These are phyloP conservation scores for Apostichopus japonicus DNA, from an alignment of 35 echinoderm and acorn worm species.

Conservation along the genomic window DNA sequence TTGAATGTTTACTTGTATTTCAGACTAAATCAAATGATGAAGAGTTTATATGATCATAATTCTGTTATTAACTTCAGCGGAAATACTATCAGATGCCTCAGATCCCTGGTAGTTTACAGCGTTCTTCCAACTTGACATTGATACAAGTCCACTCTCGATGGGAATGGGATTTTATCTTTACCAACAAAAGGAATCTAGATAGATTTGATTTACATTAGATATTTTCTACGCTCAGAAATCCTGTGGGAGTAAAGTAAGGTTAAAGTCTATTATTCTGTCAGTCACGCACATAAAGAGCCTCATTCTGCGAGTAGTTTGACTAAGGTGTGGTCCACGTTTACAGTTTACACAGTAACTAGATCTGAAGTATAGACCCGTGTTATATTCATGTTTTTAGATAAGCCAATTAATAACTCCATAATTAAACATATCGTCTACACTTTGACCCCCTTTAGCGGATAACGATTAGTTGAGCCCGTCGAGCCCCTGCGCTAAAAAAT, in stretches of 20 bases:
- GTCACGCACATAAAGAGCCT: too few species aligned
- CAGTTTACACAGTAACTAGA: neutral
- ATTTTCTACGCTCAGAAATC: neutral
- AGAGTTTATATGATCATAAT: too few species aligned
- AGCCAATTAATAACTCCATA: neutral
- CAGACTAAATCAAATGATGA: too few species aligned
- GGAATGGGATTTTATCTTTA: neutral
- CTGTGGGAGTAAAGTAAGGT: neutral
- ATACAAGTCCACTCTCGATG: too few species aligned
- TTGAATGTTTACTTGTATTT: too few species aligned
- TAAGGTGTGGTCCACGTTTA: neutral
- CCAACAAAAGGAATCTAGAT: neutral
- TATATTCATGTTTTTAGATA: neutral
- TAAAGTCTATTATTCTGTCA: neutral
- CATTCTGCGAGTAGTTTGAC: neutral
- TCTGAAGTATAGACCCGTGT: neutral
- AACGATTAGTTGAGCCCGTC: too few species aligned
- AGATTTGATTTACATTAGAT: neutral
- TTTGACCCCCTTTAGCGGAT: neutral
- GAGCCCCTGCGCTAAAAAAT: neutral
- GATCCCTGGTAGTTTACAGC: too few species aligned
- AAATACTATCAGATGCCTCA: too few species aligned
- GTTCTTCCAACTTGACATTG: too few species aligned
- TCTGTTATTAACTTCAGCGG: too few species aligned
- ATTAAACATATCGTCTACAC: neutral